These are phyloP conservation scores for Pomatostomus ruficeps DNA, from an alignment of 2,113 vertebrate species.

Conservation along the genomic window DNA sequence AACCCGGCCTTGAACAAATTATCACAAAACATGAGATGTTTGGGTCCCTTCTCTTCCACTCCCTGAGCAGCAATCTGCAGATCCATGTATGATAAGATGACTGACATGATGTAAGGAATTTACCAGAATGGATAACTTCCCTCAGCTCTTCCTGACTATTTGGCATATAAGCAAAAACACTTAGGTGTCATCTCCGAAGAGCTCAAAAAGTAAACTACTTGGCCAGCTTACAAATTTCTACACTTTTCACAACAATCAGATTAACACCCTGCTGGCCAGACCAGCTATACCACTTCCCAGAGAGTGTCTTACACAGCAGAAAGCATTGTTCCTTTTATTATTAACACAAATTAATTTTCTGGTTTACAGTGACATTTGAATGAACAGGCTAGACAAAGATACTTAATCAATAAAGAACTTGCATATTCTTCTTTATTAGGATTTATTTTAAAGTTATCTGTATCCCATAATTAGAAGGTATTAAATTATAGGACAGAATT, in stretches of 20 bases:
- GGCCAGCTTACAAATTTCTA: not conserved
- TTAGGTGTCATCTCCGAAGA: not conserved
- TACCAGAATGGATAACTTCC: not conserved
- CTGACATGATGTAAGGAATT: not conserved
- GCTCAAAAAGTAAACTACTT: not conserved
- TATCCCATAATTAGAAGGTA: not conserved
- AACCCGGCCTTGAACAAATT: not conserved
- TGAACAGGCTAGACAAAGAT: not conserved
- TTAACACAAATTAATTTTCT: not conserved
- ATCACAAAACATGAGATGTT: not conserved
- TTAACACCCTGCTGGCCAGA: not conserved
- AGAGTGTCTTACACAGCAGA: not conserved
- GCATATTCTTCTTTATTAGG: not conserved
- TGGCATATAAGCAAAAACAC: not conserved
- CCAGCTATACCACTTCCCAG: not conserved
- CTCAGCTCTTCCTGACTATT: not conserved
- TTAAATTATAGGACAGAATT: not conserved
- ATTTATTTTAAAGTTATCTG: not conserved
- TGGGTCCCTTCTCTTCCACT: not conserved
- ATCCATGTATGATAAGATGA: rapidly evolving
- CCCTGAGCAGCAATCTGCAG: not conserved
- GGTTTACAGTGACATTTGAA: not conserved
- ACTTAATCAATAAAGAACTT: not conserved
- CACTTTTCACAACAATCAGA: not conserved
- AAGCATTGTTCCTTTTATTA: not conserved